Base-by-base conservation (phyloP, 2,888 invertebrate genomes). In the Tipula helvola region DNA sequence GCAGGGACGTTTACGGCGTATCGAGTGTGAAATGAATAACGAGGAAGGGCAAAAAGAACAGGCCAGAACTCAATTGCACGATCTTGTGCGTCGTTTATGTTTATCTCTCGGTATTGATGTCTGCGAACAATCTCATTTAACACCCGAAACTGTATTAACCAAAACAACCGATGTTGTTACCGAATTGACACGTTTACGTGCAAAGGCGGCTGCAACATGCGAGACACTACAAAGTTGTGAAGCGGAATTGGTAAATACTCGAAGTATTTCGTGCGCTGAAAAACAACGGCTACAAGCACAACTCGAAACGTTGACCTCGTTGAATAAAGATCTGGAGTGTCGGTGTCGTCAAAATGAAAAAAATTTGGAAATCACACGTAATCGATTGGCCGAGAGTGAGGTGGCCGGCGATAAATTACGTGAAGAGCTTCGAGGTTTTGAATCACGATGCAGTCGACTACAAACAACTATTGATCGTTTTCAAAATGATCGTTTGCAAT, bases 161-260 rank as follows among this genome's bases (percentile, higher is more conserved):
- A 95, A 96, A 90, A 95, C 96, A 5, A 93, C 95, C 7, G 96
- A 96, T 91, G 92, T 96, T 18, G 95, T 96, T 36, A 95, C 96
- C 90, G 96, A 95, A 89, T 93, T 94, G 86, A 93, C 94, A 18
- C 92, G 95, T 87, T 91, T 95, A 12, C 94, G 95, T 88, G 93
- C 93, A 36, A 94, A 93, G 90, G 89, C 90, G 87, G 90, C 88
- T 87, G 90, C 90, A 88, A 91, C 90, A 88, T 92, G 90, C 89
- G 93, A 91, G 88, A 91, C 92, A n/a, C 88, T 93, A 84, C 90
- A 90, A 71, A 90, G 89, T 36, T 91, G 92, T 87, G 92, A 92
- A 88, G 90, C 89, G 41, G 92, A 92, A 87, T 87, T 92, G 39
- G 88, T 91, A 8, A 91, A 90, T 87, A 86, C 91, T 1, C 91